These are phyloP conservation scores for Patella depressa DNA, from an alignment of 2,888 invertebrate genomes.

Conservation along the genomic window DNA sequence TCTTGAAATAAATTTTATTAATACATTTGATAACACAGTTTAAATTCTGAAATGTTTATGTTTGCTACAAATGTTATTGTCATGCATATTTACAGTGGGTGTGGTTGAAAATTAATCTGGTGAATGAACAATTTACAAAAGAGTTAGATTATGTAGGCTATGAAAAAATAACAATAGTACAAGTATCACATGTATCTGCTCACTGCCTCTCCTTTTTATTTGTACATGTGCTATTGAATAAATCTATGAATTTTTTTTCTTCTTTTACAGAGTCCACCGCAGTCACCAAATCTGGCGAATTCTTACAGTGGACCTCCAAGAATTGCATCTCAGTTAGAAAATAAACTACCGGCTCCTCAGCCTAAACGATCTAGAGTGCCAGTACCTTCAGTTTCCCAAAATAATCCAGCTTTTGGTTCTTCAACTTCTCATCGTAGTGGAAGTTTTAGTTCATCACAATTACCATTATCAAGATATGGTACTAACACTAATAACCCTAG, in stretches of 20 bases:
- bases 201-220: too few species aligned
- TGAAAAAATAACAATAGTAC: too few species aligned
- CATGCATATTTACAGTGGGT: too few species aligned
- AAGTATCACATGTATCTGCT: too few species aligned
- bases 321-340: conserved; percentile 4
- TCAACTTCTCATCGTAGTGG: conserved; percentile 31
- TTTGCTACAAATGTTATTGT: too few species aligned
- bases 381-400: neutral
- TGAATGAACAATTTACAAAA: too few species aligned
- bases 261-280: conserved; percentile 30
- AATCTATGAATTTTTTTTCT: neutral
- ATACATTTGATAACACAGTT: too few species aligned
- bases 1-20: too few species aligned
- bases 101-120: too few species aligned
- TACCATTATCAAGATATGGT: neutral
- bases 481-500: too few species aligned
- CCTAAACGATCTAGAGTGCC: conserved; percentile 24
- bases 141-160: too few species aligned
- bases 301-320: conserved; percentile 6
- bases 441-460: neutral
- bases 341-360: conserved; percentile 20
- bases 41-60: too few species aligned
- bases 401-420: conserved; percentile 41
- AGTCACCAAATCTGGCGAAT: conserved; percentile 25
- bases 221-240: neutral